Evolutionary conservation across 2,113 vertebrate genomes (phyloP).

Genomic region (Pseudorhombus dupliciocellatus): DNA sequence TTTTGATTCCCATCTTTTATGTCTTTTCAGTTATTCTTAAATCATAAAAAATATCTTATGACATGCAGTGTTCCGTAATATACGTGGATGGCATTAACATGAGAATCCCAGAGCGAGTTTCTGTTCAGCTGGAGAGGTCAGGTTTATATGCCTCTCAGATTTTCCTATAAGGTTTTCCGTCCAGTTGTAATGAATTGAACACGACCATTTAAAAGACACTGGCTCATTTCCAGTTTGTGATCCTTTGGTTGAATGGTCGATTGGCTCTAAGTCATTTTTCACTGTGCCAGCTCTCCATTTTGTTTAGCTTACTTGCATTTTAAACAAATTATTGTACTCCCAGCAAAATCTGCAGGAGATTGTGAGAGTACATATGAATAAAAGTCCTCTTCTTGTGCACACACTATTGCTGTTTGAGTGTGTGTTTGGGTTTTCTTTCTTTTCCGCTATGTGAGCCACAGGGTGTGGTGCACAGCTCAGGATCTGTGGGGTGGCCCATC

Average conservation of each 20-base stretch:
- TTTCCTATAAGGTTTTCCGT: constrained; percentile 12
- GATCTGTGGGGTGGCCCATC: constrained; percentile 23
- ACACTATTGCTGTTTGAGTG: not conserved
- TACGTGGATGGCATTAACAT: constrained; percentile 6
- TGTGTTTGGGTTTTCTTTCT: constrained; percentile 11
- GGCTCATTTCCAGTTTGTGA: not conserved
- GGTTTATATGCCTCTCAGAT: constrained; percentile 8
- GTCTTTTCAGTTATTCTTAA: constrained; percentile 4
- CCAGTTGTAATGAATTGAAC: not conserved
- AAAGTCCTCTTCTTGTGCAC: constrained; percentile 4
- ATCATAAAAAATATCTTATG: not conserved
- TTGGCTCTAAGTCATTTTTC: not conserved
- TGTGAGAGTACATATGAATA: constrained; percentile 13
- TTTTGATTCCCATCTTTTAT: not conserved
- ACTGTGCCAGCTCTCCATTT: not conserved
- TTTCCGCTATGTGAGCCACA: constrained; percentile 18
- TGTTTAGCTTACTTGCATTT: not conserved
- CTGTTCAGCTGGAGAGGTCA: not conserved
- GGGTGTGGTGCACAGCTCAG: constrained; percentile 34
- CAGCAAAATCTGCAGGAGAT: not conserved
- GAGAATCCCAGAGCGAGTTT: constrained; percentile 1
- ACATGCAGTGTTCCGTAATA: constrained; percentile 2
- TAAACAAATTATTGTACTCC: not conserved
- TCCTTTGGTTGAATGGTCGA: not conserved
- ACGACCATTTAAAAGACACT: not conserved